Evolutionary conservation across 2,797 vertebrate genomes (phyloP).

Genomic region (Ibycter americanus): DNA sequence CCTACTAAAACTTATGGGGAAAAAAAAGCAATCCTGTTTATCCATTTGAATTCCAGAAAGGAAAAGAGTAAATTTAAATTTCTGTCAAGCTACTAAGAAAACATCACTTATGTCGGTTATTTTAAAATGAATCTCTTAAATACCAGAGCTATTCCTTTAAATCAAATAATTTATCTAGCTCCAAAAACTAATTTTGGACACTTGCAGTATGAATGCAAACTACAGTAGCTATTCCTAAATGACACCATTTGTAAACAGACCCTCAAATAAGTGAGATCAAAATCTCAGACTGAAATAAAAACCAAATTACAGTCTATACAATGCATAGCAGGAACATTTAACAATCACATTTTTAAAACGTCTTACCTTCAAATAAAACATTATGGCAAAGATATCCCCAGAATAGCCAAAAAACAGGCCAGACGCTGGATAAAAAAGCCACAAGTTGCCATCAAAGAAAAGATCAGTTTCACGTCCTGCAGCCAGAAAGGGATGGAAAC

Average conservation of each 20-base stretch:
- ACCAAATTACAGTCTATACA: neutral
- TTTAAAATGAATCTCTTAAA: neutral
- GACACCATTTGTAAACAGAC: neutral
- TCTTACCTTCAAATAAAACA: neutral
- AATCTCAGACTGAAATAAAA: neutral
- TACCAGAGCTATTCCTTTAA: neutral
- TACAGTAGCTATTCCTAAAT: neutral
- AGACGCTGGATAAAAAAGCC: neutral
- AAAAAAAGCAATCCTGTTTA: neutral
- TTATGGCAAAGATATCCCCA: neutral
- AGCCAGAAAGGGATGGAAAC: neutral
- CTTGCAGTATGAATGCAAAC: neutral
- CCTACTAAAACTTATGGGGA: neutral
- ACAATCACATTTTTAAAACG: neutral
- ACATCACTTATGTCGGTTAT: neutral
- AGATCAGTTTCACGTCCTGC: neutral
- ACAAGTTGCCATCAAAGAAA: neutral
- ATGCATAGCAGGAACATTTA: neutral
- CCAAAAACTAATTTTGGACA: neutral
- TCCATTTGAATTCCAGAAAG: neutral
- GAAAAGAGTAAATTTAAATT: neutral
- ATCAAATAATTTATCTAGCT: neutral
- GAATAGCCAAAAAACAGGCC: neutral
- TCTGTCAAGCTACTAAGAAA: neutral
- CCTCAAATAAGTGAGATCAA: neutral